phyloP scores from a whole-genome alignment of 2,888 invertebrate species.

The Augochlorella aurata region DNA sequence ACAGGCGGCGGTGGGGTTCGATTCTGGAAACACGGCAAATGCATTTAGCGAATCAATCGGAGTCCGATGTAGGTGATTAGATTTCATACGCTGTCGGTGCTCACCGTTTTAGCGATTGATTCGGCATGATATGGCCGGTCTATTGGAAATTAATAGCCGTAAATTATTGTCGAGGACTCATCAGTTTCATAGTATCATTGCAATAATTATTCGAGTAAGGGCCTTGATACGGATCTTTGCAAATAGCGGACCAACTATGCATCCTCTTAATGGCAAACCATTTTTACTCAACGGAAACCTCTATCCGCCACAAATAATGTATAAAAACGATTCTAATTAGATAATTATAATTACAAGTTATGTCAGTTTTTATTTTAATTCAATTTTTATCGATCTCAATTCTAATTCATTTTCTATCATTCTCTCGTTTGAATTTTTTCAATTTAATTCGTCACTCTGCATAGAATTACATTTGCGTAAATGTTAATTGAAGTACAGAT shows the following conservation, averaged over 20 bases:
- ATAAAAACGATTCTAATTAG: no score
- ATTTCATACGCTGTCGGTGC: conserved; percentile 41
- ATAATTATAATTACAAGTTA: no score
- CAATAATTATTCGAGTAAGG: conserved; percentile 10
- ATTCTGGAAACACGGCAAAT: conserved; percentile 50
- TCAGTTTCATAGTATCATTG: background rate
- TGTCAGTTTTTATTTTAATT: no score
- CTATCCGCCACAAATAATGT: no score
- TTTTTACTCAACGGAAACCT: background rate
- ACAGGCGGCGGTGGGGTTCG: conserved; percentile 20
- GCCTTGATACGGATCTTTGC: background rate
- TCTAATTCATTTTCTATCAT: no score
- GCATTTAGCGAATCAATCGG: conserved; percentile 56
- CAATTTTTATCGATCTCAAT: no score
- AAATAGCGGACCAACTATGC: background rate
- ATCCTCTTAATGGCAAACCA: background rate
- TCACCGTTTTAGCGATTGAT: conserved; percentile 42
- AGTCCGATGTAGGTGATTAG: conserved; percentile 50
- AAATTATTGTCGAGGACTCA: conserved; percentile 25
- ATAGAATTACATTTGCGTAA: no score
- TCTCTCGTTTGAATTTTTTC: no score
- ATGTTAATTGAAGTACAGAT: no score
- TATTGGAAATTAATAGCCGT: conserved; percentile 37
- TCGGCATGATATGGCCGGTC: conserved; percentile 32
- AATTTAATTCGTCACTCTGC: no score